A percentile compares a stretch with the other conserved stretches of the same genome.
Conservation (phyloP, 2,113 vertebrate species). For the Orientallactaga bullata region DNA sequence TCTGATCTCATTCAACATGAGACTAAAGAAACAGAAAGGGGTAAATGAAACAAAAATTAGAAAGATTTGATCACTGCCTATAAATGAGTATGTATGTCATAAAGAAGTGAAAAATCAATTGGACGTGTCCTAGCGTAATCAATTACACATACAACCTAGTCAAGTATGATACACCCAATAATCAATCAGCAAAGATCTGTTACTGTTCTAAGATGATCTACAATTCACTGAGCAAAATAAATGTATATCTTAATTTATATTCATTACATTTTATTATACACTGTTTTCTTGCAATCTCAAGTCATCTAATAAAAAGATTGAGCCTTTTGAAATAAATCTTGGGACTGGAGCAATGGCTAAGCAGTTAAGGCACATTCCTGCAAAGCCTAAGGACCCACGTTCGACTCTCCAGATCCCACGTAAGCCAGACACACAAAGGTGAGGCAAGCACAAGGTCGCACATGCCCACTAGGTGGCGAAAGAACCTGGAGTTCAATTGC, state of each 20-base stretch:
- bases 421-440: too few species aligned
- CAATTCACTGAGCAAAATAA: constrained; percentile 23
- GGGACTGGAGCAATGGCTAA: not conserved
- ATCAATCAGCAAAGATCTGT: constrained; percentile 50
- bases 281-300: constrained; percentile 16
- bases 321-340: constrained; percentile 32
- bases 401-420: too few species aligned
- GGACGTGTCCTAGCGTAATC: constrained; percentile 9
- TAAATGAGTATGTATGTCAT: not conserved
- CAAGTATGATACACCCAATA: constrained; percentile 8
- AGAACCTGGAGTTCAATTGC: too few species aligned
- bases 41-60: not conserved
- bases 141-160: constrained; percentile 42
- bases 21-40: not conserved
- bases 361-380: too few species aligned
- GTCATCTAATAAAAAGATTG: constrained; percentile 52
- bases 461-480: too few species aligned
- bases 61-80: not conserved
- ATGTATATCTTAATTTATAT: constrained; percentile 19
- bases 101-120: constrained; percentile 5
- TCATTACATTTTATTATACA: not conserved
- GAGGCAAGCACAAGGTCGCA: too few species aligned
- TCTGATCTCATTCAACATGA: not conserved
- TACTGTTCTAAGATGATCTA: not conserved
- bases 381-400: too few species aligned